Conservation (phyloP, 2,113 vertebrate genomes). For the Nicator chloris region DNA sequence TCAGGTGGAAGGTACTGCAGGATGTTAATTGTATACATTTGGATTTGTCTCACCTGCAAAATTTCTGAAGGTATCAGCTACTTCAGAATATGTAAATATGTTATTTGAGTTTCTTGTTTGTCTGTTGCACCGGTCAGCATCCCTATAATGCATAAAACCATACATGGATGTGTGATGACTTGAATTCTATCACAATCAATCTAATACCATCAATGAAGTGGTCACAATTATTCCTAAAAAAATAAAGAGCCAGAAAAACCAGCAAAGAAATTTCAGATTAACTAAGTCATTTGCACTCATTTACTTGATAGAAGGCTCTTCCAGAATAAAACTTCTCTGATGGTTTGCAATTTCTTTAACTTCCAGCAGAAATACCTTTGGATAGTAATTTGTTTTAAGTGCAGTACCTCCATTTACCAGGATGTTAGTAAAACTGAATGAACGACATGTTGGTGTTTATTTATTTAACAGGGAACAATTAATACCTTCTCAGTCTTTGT, state of each 20-base stretch:
- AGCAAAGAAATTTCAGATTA: neutral
- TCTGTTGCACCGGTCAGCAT: neutral
- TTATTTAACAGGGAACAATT: neutral
- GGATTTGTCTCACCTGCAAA: neutral
- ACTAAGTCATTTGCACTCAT: fast-evolving
- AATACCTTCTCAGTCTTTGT: neutral
- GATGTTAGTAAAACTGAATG: neutral
- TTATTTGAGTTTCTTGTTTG: neutral
- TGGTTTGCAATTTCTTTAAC: neutral
- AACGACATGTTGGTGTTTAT: neutral
- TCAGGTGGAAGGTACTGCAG: neutral
- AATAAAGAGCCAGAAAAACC: neutral
- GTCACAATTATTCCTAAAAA: neutral
- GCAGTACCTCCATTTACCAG: neutral
- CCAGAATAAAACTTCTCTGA: neutral
- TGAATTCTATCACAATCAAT: too few species aligned
- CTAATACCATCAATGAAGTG: neutral
- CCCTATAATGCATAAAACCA: neutral
- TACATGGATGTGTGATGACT: too few species aligned
- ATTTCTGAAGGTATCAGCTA: neutral
- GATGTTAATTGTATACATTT: neutral
- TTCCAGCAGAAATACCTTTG: neutral
- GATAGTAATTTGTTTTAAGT: neutral
- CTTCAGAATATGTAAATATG: neutral
- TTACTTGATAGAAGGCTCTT: neutral